Conservation (phyloP, 2,888 invertebrate species). For the Drosophila macrospina region DNA sequence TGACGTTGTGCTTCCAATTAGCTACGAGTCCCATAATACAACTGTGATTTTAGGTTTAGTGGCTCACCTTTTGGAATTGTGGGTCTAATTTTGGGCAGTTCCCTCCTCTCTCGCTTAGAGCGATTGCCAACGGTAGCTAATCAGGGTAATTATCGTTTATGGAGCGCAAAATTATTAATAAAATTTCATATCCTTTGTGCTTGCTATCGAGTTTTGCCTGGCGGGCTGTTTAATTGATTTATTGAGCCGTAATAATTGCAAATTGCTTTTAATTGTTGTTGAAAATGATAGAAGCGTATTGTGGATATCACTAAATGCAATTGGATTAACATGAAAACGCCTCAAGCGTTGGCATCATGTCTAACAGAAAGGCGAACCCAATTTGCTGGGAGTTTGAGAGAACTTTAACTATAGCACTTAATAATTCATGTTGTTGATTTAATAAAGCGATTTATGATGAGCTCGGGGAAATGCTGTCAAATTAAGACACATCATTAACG, state of each 20-base stretch:
- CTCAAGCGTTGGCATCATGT: constrained; percentile 5
- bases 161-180: constrained; percentile 68
- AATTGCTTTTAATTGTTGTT: constrained; percentile 70
- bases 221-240: constrained; percentile 64
- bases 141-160: constrained; percentile 68
- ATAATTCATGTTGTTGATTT: constrained; percentile 14
- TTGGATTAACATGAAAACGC: constrained; percentile 45
- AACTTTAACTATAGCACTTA: constrained; percentile 10
- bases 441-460: constrained; percentile 14
- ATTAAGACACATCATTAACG: neutral
- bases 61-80: constrained; percentile 26
- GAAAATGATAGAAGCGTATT: constrained; percentile 46
- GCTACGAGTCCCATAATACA: constrained; percentile 19
- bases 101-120: neutral
- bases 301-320: constrained; percentile 34
- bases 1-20: constrained; percentile 42
- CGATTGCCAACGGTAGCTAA: constrained; percentile 47
- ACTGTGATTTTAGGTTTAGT: constrained; percentile 35
- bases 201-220: constrained; percentile 16
- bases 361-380: constrained; percentile 13
- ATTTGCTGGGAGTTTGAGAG: constrained; percentile 4
- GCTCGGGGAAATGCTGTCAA: constrained; percentile 1
- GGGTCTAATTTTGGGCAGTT: constrained; percentile 42
- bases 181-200: constrained; percentile 50
- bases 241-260: constrained; percentile 67